Base-by-base conservation (phyloP, 2,888 invertebrate genomes). In the Cerastis leucographa region DNA sequence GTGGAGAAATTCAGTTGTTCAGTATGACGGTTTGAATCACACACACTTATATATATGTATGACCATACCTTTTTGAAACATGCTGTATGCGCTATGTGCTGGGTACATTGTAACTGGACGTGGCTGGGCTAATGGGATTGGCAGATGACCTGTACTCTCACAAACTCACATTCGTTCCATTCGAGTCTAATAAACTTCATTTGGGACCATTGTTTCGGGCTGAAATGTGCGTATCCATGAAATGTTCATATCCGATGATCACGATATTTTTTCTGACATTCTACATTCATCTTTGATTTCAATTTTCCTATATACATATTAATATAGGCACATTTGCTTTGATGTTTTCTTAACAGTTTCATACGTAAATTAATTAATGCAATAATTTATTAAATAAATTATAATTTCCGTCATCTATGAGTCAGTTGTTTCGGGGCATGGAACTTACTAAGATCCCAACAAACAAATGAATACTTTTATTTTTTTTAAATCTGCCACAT, bases 101-200 rank as follows among this genome's bases (percentile, higher is more conserved):
- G 4, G 46, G 19, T 54, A 46, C 56, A 70, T 78, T 71, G 65
- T 71, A 78, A 78, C 56, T 22, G 56, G 71, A 78, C 64, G 78
- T 42, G 71, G 22, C 40, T 56, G n/a, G 14, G 42, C 22, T 70
- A 56, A 71, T 65, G 70, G 62, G 46, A 64, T 70, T 78, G 71
- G 42, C 71, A 70, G 70, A 70, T 78, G 70, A 70, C 62, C 76
- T 29, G 76, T 4, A 22, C 68, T 46, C 35, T 77, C 46, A 56
- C 46, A 29, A 77, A 69, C 35, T n/a, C 14, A 8, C 25, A 17
- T 56, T 56, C 17, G 40, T 65, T 49, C 19, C 70, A 70, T 64
- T 78, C 54, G 62, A 69, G 62, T 25, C 51, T 77, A 77, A 54
- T 76, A 68, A 62, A 76, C 22, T 76, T 77, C 51, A 76, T 77